Evolutionary conservation across 2,113 vertebrate genomes (phyloP), one percentile per base, ranked within the genome.

Genomic region (Cygnus buccinator): DNA sequence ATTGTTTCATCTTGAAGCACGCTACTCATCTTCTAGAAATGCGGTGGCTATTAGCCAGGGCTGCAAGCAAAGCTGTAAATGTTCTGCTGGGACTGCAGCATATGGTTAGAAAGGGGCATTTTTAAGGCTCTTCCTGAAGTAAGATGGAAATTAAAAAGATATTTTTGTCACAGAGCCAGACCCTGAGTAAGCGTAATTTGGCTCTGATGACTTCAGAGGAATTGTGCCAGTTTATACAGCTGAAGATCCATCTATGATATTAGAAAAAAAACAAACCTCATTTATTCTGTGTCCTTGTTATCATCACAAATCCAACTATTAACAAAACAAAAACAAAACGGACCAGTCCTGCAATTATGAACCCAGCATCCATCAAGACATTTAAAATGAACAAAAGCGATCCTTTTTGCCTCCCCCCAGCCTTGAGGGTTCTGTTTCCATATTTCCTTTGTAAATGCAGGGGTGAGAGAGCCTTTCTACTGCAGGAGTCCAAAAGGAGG

Each of bases 121-220:
- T 91, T 88, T 67, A 80, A 96, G 96, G 39, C 41, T 93, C 39
- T 75, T 96, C 61, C 88, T 82, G 70, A 93, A 94, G 88, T 44
- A 26, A 89, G 92, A 76, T 94, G 86, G 90, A 96, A 89, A 95
- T 95, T 75, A 87, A 96, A 93, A 92, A 90, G 88, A 48, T 95
- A 81, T 84, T 94, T 95, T 97, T 97, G 96, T 96, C 94, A 46
- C 48, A 16, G 80, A 70, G 93, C 95, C 95, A 94, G 89, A 28
- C 77, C 85, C 84, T 95, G 88, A 95, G 88, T 90, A 90, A 93
- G 94, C 1, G 2, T 89, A 90, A 76, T 94, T 96, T 96, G 89
- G 94, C 94, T 95, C 73, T 72, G 77, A 84, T 1, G 4, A 20
- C 67, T 78, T 68, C 2, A 7, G 76, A 20, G 90, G 89, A 94